Conservation (phyloP, 2,888 invertebrate genomes). For the Eudemis profundana region DNA sequence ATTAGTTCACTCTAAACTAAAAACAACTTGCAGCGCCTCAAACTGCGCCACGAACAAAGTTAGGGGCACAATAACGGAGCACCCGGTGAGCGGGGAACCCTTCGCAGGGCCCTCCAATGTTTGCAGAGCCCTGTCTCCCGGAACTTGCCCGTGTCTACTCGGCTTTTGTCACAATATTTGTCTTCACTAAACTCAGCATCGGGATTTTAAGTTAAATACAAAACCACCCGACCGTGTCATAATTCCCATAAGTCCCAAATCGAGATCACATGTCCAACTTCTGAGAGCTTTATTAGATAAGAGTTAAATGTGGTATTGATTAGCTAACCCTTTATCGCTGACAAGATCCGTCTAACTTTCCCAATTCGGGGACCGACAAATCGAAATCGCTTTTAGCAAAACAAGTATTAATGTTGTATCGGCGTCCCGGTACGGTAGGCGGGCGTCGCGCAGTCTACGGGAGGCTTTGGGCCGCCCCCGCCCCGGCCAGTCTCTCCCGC, state of each 20-base stretch:
- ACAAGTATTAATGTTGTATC: slow-evolving; percentile 85
- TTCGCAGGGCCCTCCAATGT: slow-evolving; percentile 51
- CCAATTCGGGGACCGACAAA: slow-evolving; percentile 81
- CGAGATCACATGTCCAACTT: slow-evolving; percentile 38
- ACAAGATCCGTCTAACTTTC: slow-evolving; percentile 82
- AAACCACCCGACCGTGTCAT: slow-evolving; percentile 35
- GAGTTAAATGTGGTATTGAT: slow-evolving; percentile 64
- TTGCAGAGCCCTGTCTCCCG: slow-evolving; percentile 60
- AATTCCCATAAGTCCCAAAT: slow-evolving; percentile 34
- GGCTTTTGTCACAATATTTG: slow-evolving; percentile 78
- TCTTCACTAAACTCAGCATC: slow-evolving; percentile 62
- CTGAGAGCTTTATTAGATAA: slow-evolving; percentile 40
- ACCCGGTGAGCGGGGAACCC: slow-evolving; percentile 20
- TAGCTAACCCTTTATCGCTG: slow-evolving; percentile 81
- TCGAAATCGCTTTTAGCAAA: slow-evolving; percentile 84
- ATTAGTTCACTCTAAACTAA: slow-evolving; percentile 29
- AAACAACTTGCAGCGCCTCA: slow-evolving; percentile 49
- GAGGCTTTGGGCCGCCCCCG: slow-evolving; percentile 61
- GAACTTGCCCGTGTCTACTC: slow-evolving; percentile 65
- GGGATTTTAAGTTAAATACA: slow-evolving; percentile 51
- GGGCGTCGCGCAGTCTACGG: slow-evolving; percentile 73
- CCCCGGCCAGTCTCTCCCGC: slow-evolving; percentile 74
- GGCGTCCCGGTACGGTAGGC: slow-evolving; percentile 65
- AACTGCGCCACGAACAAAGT: slow-evolving; percentile 55
- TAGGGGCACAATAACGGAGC: slow-evolving; percentile 56